Evolutionary conservation across 2,797 vertebrate species (phyloP).

Genomic region (Syndactyla subalaris): DNA sequence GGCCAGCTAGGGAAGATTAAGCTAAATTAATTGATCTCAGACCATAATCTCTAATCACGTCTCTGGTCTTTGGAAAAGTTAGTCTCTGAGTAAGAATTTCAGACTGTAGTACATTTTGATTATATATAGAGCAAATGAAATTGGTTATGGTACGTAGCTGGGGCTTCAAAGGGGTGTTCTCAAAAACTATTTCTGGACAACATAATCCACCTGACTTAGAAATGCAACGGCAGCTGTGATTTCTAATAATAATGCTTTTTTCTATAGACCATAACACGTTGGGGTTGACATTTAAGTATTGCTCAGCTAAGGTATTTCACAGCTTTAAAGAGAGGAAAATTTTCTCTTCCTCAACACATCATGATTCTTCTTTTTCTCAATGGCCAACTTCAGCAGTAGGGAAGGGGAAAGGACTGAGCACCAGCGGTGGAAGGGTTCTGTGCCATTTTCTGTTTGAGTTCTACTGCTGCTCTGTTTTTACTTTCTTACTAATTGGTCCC

Average conservation of each 20-base stretch:
- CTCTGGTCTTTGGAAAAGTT: background rate
- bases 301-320: constrained; percentile 6
- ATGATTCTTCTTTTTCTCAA: background rate
- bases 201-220: constrained; percentile 8
- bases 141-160: background rate
- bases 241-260: constrained; percentile 35
- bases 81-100: background rate
- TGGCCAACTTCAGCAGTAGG: background rate
- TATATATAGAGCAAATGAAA: background rate
- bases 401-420: background rate
- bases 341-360: constrained; percentile 23
- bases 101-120: background rate
- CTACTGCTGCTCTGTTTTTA: background rate
- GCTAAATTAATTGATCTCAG: background rate
- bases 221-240: constrained; percentile 22
- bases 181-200: background rate
- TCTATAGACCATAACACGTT: background rate
- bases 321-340: background rate
- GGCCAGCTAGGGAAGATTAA: background rate
- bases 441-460: background rate
- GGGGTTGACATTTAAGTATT: constrained; percentile 29
- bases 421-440: background rate
- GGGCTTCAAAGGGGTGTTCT: background rate
- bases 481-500: background rate
- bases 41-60: background rate